Percentiles rank a stretch among this genome's conserved stretches.
phyloP scores from a whole-genome alignment of 2,797 vertebrate genomes.

The Hydrophis major region DNA sequence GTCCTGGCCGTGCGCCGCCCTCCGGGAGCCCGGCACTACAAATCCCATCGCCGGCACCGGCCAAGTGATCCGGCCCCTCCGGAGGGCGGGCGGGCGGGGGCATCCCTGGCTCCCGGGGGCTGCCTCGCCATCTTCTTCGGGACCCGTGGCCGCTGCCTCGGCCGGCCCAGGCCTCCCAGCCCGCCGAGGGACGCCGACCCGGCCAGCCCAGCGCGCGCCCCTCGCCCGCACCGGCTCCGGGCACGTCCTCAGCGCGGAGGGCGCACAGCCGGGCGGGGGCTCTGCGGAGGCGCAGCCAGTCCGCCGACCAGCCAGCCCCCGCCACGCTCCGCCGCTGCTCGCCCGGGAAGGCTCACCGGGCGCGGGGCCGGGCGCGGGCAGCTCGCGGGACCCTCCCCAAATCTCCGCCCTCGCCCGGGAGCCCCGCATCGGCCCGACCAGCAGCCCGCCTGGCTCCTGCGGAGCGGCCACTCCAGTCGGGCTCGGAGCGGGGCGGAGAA shows the following conservation, averaged over 20 bases:
- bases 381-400: neutral
- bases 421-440: neutral
- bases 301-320: neutral
- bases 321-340: neutral
- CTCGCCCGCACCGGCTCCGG: neutral
- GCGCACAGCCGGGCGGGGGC: neutral
- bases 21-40: neutral
- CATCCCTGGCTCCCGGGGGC: neutral
- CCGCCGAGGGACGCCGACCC: neutral
- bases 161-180: neutral
- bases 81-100: neutral
- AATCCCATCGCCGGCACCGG: neutral
- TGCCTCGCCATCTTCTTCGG: neutral
- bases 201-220: neutral
- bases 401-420: neutral
- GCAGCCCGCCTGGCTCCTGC: neutral
- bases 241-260: neutral
- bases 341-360: neutral
- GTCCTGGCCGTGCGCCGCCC: neutral
- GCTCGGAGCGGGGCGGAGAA: neutral
- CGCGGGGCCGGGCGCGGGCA: neutral
- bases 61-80: neutral
- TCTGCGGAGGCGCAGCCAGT: neutral
- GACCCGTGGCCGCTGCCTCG: neutral
- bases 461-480: neutral